These are phyloP conservation scores for Anguilla marmorata DNA, from an alignment of 2,797 vertebrate genomes.

Conservation along the genomic window DNA sequence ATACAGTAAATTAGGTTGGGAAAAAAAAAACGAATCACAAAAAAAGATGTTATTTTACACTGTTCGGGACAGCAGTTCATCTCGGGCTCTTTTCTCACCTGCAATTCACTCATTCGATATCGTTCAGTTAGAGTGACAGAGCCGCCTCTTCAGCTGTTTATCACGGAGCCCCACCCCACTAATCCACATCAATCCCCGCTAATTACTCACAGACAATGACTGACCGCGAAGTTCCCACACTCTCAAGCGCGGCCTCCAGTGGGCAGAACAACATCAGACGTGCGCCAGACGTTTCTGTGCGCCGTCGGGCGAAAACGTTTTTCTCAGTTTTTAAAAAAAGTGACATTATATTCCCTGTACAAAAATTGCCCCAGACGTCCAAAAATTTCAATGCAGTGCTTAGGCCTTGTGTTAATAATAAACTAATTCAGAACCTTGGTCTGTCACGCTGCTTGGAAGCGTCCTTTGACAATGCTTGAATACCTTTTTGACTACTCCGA, in stretches of 20 bases:
- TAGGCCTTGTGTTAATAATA: not conserved
- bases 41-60: not conserved
- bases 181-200: not conserved
- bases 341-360: not conserved
- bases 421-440: not conserved
- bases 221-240: not conserved
- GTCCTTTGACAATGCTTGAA: not conserved
- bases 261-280: not conserved
- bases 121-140: not conserved
- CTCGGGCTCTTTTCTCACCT: not conserved
- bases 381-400: not conserved
- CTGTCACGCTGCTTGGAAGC: not conserved
- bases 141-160: not conserved
- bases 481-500: not conserved
- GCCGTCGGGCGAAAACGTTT: not conserved
- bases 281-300: not conserved
- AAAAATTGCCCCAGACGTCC: not conserved
- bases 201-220: constrained; percentile 1
- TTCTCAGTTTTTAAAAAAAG: not conserved
- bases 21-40: not conserved
- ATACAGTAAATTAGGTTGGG: too few relatives aligned
- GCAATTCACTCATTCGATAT: not conserved
- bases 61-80: not conserved
- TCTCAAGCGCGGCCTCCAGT: not conserved
- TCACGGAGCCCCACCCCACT: not conserved